Evolutionary conservation across 2,888 invertebrate genomes (phyloP).

Genomic region (Amphipyra tragopoginis): DNA sequence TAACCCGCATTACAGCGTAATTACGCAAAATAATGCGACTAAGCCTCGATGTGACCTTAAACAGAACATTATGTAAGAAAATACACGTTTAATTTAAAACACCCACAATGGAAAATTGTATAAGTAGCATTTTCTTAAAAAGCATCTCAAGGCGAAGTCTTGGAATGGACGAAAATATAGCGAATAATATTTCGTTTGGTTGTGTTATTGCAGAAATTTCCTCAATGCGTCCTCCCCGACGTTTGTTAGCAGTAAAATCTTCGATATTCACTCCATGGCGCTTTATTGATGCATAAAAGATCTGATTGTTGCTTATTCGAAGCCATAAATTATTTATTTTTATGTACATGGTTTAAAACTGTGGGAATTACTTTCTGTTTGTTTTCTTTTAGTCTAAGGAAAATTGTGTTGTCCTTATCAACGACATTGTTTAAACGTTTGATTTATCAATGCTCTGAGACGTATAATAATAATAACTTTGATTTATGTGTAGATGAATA

Average conservation of each 20-base stretch:
- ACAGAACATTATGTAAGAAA: constrained; percentile 35
- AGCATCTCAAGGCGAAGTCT: constrained; percentile 42
- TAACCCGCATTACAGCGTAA: constrained; percentile 26
- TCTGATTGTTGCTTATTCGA: constrained; percentile 43
- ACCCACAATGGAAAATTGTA: constrained; percentile 30
- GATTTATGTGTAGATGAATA: no score
- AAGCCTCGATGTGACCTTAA: constrained; percentile 46
- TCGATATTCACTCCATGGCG: constrained; percentile 30
- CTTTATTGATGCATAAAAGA: constrained; percentile 45
- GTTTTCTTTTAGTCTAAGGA: not conserved
- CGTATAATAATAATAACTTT: no score
- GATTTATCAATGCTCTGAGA: no score
- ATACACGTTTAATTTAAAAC: constrained; percentile 49
- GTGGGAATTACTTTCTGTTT: not conserved
- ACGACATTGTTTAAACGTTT: not conserved
- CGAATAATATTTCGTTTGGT: constrained; percentile 30
- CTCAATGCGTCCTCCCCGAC: constrained; percentile 16
- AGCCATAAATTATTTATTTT: constrained; percentile 36
- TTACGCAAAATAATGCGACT: constrained; percentile 32
- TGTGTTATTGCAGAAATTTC: constrained; percentile 27
- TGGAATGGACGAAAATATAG: constrained; percentile 23
- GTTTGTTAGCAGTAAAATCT: constrained; percentile 27
- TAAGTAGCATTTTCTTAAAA: constrained; percentile 41
- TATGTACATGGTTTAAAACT: constrained; percentile 8
- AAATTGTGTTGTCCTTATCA: not conserved